Evolutionary conservation across 1,140 invertebrate species (phyloP).

Genomic region (Alviniconcha marisindica): DNA sequence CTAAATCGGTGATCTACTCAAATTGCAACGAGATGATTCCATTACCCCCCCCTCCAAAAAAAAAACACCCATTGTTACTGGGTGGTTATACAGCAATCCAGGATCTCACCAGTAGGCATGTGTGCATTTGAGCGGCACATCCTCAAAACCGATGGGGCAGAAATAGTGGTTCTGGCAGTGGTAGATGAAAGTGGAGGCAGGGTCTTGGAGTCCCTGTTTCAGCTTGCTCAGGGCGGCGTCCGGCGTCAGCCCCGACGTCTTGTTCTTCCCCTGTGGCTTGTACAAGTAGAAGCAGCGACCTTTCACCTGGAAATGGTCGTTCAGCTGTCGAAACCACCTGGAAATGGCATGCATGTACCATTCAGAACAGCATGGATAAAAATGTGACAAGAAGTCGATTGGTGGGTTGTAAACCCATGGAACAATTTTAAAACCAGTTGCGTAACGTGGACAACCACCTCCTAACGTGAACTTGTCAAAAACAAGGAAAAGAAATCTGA

Average conservation of each 20-base stretch:
- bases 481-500: no score
- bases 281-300: slow-evolving; percentile 66
- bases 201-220: slow-evolving; percentile 65
- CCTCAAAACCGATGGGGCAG: slow-evolving; percentile 73
- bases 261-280: slow-evolving; percentile 70
- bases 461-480: no score
- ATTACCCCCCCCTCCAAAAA: no score
- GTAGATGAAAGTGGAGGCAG: slow-evolving; percentile 68
- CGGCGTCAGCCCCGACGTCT: slow-evolving; percentile 59
- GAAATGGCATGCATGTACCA: no score
- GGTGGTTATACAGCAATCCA: no score
- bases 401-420: no score
- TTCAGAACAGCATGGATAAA: background rate
- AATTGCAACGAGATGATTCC: no score
- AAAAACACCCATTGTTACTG: no score
- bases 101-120: slow-evolving; percentile 68
- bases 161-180: slow-evolving; percentile 75
- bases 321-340: slow-evolving; percentile 71
- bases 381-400: background rate
- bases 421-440: no score
- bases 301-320: slow-evolving; percentile 68
- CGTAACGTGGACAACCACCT: no score
- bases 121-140: slow-evolving; percentile 57
- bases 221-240: slow-evolving; percentile 62
- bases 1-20: no score